A percentile compares a stretch with the other conserved stretches of the same genome.
Conservation (phyloP, 2,113 vertebrate genomes). For the Phaethornis superciliosus region DNA sequence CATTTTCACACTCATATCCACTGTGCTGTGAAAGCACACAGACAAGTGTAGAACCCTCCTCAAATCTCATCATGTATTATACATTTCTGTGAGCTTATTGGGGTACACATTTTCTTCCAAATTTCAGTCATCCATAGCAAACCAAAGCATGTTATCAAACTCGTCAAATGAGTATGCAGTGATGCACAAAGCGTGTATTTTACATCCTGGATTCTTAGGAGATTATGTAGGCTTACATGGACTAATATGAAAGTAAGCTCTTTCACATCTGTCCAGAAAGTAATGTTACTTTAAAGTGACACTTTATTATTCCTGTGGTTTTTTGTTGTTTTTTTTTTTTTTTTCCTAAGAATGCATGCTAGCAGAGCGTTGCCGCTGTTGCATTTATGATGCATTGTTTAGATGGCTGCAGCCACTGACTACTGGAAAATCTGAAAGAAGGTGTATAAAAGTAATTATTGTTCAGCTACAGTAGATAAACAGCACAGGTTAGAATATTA, state of each 20-base stretch:
- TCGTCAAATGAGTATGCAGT: neutral
- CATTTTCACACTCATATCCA: neutral
- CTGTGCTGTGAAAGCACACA: neutral
- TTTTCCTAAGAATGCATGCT: neutral
- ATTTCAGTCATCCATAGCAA: neutral
- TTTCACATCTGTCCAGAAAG: slow-evolving; percentile 48
- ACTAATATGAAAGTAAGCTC: slow-evolving; percentile 45
- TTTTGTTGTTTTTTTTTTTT: too few species aligned
- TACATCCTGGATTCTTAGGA: neutral
- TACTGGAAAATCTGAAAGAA: neutral
- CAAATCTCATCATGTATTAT: neutral
- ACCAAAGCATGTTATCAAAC: neutral
- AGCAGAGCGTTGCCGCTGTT: neutral
- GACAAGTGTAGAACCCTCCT: neutral
- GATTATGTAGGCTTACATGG: slow-evolving; percentile 40
- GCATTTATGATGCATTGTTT: neutral
- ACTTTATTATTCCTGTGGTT: neutral
- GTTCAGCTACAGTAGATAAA: neutral
- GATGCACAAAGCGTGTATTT: slow-evolving; percentile 6
- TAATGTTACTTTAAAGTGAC: slow-evolving; percentile 22
- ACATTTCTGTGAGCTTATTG: neutral
- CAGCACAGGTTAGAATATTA: neutral
- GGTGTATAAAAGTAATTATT: neutral
- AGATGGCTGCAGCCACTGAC: neutral
- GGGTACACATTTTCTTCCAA: neutral